Evolutionary conservation across 53 echinoderm and acorn worm species (phyloP), one percentile per base, ranked within the genome.

Genomic region (Temnopleurus reevesii): DNA sequence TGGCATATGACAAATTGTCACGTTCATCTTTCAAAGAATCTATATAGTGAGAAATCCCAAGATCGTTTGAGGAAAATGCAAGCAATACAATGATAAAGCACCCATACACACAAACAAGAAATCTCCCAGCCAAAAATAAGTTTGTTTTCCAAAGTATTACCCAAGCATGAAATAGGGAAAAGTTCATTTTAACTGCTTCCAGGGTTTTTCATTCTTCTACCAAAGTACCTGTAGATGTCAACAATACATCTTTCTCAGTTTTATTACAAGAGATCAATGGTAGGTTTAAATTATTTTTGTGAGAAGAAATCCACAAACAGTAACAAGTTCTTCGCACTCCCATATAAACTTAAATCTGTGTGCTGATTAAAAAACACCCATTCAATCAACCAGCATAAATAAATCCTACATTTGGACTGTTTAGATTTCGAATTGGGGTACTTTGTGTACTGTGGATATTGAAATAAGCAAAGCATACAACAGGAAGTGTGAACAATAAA

Each of bases 401-500:
- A 29, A 63, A 3, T 63, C 63, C 63, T 63, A 33, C 33, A 2
- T 63, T 31, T 4, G 12, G 12, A 30, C 63, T 33, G 2, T 21
- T 63, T 41, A 41, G 71, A 71, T 71, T 3, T n/a, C 4, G 71
- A 71, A 41, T 12, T 43, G 43, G 63, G 63, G 21, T 38, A 71
- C 38, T 71, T 63, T 71, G 41, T 19, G 41, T 8, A 71, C 41
- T 3, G 23, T n/a, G 21, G 9, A 49, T 49, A 4, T 12, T 46
- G 13, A 79, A 49, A 79, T 79, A 23, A 15, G 12, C 79, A 46
- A 49, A 27, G 41, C 18, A 79, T 28, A 49, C 46, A 47, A 79
- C 79, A 79, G 79, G 79, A 79, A 79, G 47, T 49, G 27, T 15
- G 29, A 49, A 79, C 79, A 79, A 79, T 79, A 79, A 15, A 79